Conservation (phyloP, 2,888 invertebrate genomes). For the Latheticus oryzae region DNA sequence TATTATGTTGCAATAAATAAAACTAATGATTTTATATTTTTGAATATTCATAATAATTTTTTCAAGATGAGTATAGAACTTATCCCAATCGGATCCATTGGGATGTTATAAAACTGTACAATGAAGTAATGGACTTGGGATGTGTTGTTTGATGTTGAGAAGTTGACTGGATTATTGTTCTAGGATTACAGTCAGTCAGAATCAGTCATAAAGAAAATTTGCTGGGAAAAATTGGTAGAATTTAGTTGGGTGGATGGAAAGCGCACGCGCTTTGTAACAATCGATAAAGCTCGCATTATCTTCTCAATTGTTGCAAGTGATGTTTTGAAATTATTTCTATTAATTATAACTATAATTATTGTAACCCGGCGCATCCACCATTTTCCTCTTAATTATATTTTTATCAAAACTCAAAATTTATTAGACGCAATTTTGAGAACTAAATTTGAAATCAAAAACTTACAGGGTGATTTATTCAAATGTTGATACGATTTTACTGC, state of each 20-base stretch:
- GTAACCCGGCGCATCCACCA: no score
- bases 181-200: constrained; percentile 18
- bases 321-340: no score
- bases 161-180: constrained; percentile 16
- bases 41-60: constrained; percentile 24
- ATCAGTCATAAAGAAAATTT: constrained; percentile 5
- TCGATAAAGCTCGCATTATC: constrained; percentile 52
- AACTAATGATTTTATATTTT: constrained; percentile 18
- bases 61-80: constrained; percentile 12
- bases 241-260: constrained; percentile 41
- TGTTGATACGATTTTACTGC: no score
- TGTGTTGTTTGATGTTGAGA: constrained; percentile 1
- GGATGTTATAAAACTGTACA: constrained; percentile 51
- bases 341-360: no score
- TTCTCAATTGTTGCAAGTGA: no score
- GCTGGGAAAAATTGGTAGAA: not conserved
- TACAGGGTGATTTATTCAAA: no score
- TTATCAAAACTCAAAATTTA: no score
- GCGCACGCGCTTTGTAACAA: constrained; percentile 48
- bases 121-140: not conserved
- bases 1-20: constrained; percentile 27
- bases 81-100: constrained; percentile 48
- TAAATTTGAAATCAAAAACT: no score
- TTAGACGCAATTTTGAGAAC: no score
- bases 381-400: no score